phyloP scores from a whole-genome alignment of 2,797 vertebrate species.

The Aviceda cuculoides region DNA sequence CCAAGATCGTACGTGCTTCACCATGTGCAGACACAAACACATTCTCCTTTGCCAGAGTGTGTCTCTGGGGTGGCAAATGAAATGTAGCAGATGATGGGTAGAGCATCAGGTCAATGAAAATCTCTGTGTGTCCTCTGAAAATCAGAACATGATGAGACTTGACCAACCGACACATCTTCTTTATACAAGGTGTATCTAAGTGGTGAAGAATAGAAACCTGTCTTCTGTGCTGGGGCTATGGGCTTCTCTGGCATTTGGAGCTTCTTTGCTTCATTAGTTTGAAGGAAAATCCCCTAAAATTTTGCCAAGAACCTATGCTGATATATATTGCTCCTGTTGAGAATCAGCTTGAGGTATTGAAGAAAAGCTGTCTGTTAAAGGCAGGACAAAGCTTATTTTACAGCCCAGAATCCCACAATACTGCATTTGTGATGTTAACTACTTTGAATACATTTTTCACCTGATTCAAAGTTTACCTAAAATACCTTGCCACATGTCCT shows the following conservation, averaged over 20 bases:
- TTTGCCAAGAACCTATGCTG: not conserved
- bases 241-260: not conserved
- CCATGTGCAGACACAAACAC: not conserved
- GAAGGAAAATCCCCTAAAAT: not conserved
- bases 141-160: not conserved
- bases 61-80: not conserved
- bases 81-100: not conserved
- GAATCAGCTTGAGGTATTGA: not conserved
- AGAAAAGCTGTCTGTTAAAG: not conserved
- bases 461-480: not conserved
- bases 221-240: not conserved
- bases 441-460: not conserved
- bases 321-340: not conserved
- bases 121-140: not conserved
- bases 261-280: not conserved
- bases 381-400: not conserved
- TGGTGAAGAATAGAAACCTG: not conserved
- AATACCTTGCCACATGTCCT: not conserved
- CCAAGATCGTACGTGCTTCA: accelerated
- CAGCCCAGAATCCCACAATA: not conserved
- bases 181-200: not conserved
- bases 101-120: not conserved
- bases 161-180: not conserved
- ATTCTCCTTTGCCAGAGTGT: not conserved
- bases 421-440: not conserved